Percentiles rank a stretch among this genome's conserved stretches.
Evolutionary conservation across 2,888 invertebrate genomes (phyloP).

Genomic region (Hedychridium roseum): DNA sequence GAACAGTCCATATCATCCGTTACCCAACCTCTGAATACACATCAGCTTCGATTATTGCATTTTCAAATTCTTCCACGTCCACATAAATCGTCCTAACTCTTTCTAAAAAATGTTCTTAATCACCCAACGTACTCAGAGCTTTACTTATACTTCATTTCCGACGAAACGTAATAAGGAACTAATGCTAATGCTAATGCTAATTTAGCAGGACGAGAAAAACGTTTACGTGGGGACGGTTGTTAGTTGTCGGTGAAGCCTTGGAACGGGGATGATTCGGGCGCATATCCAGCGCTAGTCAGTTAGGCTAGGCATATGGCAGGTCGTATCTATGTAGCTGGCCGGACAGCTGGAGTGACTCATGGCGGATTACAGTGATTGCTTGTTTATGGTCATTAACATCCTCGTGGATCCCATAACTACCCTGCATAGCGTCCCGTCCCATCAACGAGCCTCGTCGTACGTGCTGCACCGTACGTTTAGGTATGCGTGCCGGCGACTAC

Average conservation of each 20-base stretch:
- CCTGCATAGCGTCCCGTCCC: constrained; percentile 54
- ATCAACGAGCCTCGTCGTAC: constrained; percentile 43
- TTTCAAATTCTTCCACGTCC: too few species aligned
- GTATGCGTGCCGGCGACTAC: constrained; percentile 14
- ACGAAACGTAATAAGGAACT: too few species aligned
- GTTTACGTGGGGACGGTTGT: background rate
- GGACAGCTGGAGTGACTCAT: constrained; percentile 63
- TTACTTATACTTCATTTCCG: too few species aligned
- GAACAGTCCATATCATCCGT: too few species aligned
- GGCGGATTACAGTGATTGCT: constrained; percentile 63
- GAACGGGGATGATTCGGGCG: constrained; percentile 24
- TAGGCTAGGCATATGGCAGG: constrained; percentile 57
- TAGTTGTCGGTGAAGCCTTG: constrained; percentile 10
- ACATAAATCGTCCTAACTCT: too few species aligned
- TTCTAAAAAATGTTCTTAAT: too few species aligned
- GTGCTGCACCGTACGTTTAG: constrained; percentile 20
- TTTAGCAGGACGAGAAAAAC: background rate
- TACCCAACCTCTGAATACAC: too few species aligned
- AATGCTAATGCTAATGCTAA: too few species aligned
- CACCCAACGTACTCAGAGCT: too few species aligned
- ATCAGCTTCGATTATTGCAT: too few species aligned
- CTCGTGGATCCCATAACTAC: constrained; percentile 62
- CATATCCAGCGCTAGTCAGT: constrained; percentile 39
- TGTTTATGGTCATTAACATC: constrained; percentile 65
- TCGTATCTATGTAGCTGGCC: constrained; percentile 56